phyloP scores from a whole-genome alignment of 2,888 invertebrate species.

The Conops quadrifasciatus region DNA sequence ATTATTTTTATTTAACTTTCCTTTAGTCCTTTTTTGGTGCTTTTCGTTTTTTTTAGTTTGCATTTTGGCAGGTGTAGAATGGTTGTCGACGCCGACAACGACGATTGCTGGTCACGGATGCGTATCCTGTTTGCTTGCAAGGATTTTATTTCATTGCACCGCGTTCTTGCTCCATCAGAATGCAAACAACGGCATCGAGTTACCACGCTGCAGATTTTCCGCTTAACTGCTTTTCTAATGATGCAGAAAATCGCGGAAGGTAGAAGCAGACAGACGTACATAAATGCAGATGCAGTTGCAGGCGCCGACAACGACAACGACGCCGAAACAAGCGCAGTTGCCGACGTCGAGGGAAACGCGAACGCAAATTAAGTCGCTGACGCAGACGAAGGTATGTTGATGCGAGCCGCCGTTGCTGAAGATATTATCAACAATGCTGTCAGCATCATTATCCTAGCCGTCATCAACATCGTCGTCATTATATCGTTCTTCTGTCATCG shows the following conservation, averaged over 20 bases:
- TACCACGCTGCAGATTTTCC: slow-evolving; percentile 20
- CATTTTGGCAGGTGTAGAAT: not conserved
- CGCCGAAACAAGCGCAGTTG: not conserved
- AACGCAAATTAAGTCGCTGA: not conserved
- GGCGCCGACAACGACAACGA: not conserved
- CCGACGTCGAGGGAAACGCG: not conserved
- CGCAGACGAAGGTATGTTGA: not conserved
- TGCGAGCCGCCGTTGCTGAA: no score
- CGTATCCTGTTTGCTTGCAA: not conserved
- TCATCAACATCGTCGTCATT: not conserved
- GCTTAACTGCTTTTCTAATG: slow-evolving; percentile 30
- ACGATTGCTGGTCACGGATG: not conserved
- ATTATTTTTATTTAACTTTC: no score
- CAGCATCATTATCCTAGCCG: not conserved
- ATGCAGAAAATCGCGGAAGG: slow-evolving; percentile 25
- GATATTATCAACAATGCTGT: no score
- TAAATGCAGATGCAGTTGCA: not conserved
- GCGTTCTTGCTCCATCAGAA: not conserved
- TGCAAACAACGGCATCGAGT: not conserved
- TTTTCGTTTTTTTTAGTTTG: not conserved
- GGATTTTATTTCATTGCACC: not conserved
- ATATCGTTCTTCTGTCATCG: slow-evolving; percentile 4
- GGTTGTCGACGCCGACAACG: not conserved
- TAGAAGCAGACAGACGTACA: not conserved
- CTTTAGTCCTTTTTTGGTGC: no score